Evolutionary conservation across 2,113 vertebrate species (phyloP).

Genomic region (Poeciliopsis retropinna): DNA sequence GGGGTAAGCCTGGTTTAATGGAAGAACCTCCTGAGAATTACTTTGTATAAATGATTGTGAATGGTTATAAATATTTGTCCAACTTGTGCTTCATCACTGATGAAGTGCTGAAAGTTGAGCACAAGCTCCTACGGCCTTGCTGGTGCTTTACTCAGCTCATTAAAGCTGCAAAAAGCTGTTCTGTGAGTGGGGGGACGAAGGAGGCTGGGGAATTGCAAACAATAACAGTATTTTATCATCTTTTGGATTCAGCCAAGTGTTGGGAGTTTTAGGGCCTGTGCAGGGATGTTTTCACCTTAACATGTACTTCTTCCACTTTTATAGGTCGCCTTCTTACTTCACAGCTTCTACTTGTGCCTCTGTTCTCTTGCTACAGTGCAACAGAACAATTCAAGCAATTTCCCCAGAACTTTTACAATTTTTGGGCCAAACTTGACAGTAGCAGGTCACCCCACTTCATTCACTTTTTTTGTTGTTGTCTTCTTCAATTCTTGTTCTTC

Average conservation of each 20-base stretch:
- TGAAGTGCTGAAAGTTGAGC: constrained; percentile 62
- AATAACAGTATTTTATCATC: constrained; percentile 75
- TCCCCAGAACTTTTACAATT: constrained; percentile 64
- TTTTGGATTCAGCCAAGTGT: constrained; percentile 55
- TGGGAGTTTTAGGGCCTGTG: constrained; percentile 45
- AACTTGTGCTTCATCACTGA: constrained; percentile 66
- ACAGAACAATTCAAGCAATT: constrained; percentile 31
- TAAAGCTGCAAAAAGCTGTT: constrained; percentile 63
- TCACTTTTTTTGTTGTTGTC: constrained; percentile 28
- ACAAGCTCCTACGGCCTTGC: constrained; percentile 46
- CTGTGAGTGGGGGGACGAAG: constrained; percentile 39
- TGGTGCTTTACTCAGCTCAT: constrained; percentile 73
- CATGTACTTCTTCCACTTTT: constrained; percentile 49
- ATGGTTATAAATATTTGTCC: constrained; percentile 65
- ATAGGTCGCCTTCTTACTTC: constrained; percentile 25
- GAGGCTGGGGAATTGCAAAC: constrained; percentile 61
- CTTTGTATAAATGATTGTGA: constrained; percentile 58
- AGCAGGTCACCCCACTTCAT: constrained; percentile 49
- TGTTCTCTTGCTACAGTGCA: constrained; percentile 32
- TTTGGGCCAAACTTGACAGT: constrained; percentile 42
- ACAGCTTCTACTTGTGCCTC: constrained; percentile 12
- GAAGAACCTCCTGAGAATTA: constrained; percentile 33
- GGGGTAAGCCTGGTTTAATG: constrained; percentile 30
- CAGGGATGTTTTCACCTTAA: constrained; percentile 46
- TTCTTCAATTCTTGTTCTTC: constrained; percentile 12